phyloP scores from a whole-genome alignment of 2,797 vertebrate genomes.

The Leontopithecus rosalia region DNA sequence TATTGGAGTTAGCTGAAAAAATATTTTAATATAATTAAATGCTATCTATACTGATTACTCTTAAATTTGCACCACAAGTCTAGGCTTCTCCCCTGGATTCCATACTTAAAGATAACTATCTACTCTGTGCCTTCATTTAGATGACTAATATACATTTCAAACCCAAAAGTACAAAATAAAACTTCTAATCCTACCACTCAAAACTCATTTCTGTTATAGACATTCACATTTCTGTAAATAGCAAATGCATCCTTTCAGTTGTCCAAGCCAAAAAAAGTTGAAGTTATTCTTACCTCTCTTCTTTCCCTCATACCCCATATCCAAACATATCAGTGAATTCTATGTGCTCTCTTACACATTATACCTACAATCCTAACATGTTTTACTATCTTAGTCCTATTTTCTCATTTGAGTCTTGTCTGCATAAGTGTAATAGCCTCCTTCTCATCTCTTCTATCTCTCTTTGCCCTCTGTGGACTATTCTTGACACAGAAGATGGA shows the following conservation, averaged over 20 bases:
- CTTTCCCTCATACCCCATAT: not conserved
- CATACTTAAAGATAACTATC: not conserved
- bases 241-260: not conserved
- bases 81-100: not conserved
- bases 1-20: not conserved
- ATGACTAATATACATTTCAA: not conserved
- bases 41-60: not conserved
- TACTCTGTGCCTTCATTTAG: not conserved
- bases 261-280: not conserved
- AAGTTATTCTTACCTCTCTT: not conserved
- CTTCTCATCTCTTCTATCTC: not conserved
- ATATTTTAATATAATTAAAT: not conserved
- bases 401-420: not conserved
- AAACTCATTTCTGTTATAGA: not conserved
- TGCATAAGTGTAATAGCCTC: not conserved
- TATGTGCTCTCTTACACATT: not conserved
- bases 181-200: not conserved
- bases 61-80: not conserved
- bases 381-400: not conserved
- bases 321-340: not conserved
- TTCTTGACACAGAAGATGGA: not conserved
- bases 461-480: not conserved
- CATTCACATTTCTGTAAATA: not conserved
- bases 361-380: not conserved
- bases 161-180: not conserved